Conservation (phyloP, 2,888 invertebrate species). For the Drosophila quasianomalipes region DNA sequence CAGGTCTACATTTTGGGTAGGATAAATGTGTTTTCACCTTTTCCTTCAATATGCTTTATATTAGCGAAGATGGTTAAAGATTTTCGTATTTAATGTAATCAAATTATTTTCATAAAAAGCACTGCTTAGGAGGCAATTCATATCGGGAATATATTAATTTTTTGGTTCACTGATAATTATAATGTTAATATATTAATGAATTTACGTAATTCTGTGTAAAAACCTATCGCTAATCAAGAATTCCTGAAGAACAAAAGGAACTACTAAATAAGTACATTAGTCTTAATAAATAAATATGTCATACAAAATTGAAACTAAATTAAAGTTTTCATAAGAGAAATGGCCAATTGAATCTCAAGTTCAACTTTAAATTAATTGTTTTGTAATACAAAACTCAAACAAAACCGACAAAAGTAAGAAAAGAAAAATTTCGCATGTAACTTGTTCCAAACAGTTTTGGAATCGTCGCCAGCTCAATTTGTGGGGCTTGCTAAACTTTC, state of each 20-base stretch:
- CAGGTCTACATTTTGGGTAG: not conserved
- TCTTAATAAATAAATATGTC: not conserved
- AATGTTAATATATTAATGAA: not conserved
- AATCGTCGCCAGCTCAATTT: slow-evolving; percentile 37
- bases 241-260: not conserved
- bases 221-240: not conserved
- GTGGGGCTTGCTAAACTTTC: slow-evolving; percentile 53
- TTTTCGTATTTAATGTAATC: slow-evolving; percentile 6
- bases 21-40: slow-evolving; percentile 24
- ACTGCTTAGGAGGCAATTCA: not conserved
- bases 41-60: slow-evolving; percentile 20
- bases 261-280: not conserved
- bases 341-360: slow-evolving; percentile 14
- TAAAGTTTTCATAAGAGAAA: not conserved
- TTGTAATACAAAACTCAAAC: slow-evolving; percentile 26
- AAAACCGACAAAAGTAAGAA: slow-evolving; percentile 9
- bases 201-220: not conserved
- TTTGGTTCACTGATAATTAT: not conserved
- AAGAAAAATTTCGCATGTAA: slow-evolving; percentile 26
- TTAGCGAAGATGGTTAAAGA: slow-evolving; percentile 8
- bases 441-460: slow-evolving; percentile 43
- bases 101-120: slow-evolving; percentile 1
- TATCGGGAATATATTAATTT: not conserved
- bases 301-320: not conserved
- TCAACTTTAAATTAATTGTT: slow-evolving; percentile 27